Evolutionary conservation across 2,113 vertebrate species (phyloP).

Genomic region (Otis tarda): DNA sequence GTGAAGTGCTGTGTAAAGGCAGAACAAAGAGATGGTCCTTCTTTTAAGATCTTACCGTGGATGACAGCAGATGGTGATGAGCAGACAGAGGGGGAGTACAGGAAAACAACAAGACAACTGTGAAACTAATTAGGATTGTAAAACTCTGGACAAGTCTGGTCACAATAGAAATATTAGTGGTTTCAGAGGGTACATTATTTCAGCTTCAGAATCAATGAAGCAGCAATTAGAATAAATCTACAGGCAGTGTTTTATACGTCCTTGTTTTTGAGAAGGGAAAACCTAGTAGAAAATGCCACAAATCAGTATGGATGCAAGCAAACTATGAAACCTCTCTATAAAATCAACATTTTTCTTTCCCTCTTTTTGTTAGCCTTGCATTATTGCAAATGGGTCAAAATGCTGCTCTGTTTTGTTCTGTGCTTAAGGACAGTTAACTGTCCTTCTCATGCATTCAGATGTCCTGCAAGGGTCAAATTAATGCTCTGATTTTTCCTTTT

Average conservation of each 20-base stretch:
- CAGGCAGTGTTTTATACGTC: not conserved
- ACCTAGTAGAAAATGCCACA: not conserved
- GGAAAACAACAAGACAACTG: constrained; percentile 69
- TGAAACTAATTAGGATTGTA: constrained; percentile 70
- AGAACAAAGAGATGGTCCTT: constrained; percentile 65
- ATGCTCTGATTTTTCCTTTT: not conserved
- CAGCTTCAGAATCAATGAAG: constrained; percentile 23
- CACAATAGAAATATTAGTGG: constrained; percentile 63
- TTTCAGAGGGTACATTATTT: constrained; percentile 37
- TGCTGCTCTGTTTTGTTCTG: not conserved
- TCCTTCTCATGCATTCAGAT: not conserved
- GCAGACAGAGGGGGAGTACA: constrained; percentile 61
- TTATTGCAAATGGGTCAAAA: not conserved
- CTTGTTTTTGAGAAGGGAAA: not conserved
- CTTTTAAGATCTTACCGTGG: constrained; percentile 49
- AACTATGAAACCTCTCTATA: not conserved
- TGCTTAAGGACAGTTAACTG: not conserved
- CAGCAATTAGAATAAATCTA: not conserved
- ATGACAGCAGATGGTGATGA: constrained; percentile 65
- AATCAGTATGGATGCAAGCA: not conserved
- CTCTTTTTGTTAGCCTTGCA: not conserved
- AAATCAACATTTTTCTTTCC: not conserved
- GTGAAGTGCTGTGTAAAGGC: constrained; percentile 54
- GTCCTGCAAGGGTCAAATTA: not conserved
- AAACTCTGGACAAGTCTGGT: constrained; percentile 62